Base-by-base conservation (phyloP, 2,797 vertebrate genomes). In the Pygocentrus nattereri region DNA sequence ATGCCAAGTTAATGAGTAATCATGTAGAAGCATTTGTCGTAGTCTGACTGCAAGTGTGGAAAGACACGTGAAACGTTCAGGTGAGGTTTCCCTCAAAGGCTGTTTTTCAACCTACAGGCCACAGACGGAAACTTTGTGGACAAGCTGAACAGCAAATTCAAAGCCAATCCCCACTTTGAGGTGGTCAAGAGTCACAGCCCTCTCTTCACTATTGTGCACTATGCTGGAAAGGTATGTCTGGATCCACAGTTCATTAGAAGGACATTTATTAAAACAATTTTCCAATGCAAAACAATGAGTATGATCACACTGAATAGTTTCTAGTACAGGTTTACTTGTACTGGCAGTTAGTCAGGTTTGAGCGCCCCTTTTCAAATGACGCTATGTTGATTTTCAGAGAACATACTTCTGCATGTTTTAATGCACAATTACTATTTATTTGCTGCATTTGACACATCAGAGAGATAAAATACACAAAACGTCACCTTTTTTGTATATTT, bases 51-150 rank as follows among this genome's bases (percentile, higher is more conserved):
- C 15, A 31, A 21, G 31, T 38, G 61, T 34, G 30, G 61, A 34
- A 31, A 34, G 27, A 65, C 1, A 21, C 7, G 7, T 34, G 62
- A 65, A 11, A 34, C 4, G 18, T 21, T 34, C 16, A 64, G 64
- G 30, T 21, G 31, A 65, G 27, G 25, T 31, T 52, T 15, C 21
- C 25, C 52, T 74, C 41, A 16, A 10, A 19, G 15, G 12, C 41
- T 19, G 5, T 75, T 69, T 79, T 41, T 31, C 3, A 67, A n/a
- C 52, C 25, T 85, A 83, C 83, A 95, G 94, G 94, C 93, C 54
- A 92, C 93, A 59, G 94, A 94, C 82, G 89, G 85, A 67, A 90
- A 92, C 0, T 95, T 95, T 88, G 93, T 95, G 83, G 94, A 95
- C 82, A 95, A 95, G 84, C 80, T 95, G 49, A 94, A 91, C 80